Conservation (phyloP, 2,888 invertebrate species). For the Maniola hyperantus region DNA sequence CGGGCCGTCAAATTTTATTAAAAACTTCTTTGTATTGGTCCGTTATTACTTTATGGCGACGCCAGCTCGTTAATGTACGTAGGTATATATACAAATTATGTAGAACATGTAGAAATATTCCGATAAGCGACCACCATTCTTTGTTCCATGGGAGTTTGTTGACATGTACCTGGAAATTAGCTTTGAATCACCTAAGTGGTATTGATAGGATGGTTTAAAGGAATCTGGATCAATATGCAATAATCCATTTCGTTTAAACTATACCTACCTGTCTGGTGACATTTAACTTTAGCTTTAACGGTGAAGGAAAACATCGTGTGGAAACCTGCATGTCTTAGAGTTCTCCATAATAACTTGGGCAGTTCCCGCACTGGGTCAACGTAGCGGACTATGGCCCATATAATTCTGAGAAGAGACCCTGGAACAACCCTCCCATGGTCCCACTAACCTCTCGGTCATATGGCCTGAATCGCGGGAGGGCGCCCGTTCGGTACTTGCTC, state of each 20-base stretch:
- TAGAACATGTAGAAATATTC: slow-evolving; percentile 51
- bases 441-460: no score
- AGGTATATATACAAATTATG: slow-evolving; percentile 6
- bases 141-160: slow-evolving; percentile 59
- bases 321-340: no score
- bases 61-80: slow-evolving; percentile 45
- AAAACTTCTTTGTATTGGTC: slow-evolving; percentile 66
- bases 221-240: slow-evolving; percentile 36
- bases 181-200: slow-evolving; percentile 42
- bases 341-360: no score
- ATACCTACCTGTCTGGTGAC: background rate
- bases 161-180: slow-evolving; percentile 51
- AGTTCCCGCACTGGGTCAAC: no score
- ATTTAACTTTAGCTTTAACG: background rate
- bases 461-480: no score
- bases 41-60: slow-evolving; percentile 57
- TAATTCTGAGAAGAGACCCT: no score
- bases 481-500: no score
- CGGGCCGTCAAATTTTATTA: slow-evolving; percentile 67
- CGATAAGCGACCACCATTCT: slow-evolving; percentile 54
- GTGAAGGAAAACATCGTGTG: no score
- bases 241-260: background rate
- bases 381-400: no score
- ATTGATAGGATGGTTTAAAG: slow-evolving; percentile 37
- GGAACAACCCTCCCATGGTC: no score